Evolutionary conservation across 2,888 invertebrate species (phyloP).

Genomic region (Acheta domesticus): DNA sequence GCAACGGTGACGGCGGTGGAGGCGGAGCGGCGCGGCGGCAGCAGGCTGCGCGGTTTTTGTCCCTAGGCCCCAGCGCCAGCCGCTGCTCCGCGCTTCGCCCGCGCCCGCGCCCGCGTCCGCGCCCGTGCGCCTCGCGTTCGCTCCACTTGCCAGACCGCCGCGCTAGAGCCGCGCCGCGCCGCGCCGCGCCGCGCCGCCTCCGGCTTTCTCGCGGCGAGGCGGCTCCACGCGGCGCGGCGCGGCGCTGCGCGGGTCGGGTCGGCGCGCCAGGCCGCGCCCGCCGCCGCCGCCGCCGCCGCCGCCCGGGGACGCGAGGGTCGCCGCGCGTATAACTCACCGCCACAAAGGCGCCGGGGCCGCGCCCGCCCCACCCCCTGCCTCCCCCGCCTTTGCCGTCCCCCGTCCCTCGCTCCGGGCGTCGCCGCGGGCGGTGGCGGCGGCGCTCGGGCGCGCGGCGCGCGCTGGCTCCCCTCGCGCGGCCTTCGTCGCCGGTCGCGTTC

Average conservation of each 20-base stretch:
- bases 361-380: neutral
- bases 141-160: neutral
- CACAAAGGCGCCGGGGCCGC: slow-evolving; percentile 7
- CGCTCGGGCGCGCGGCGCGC: too few species aligned
- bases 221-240: neutral
- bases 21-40: neutral
- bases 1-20: neutral
- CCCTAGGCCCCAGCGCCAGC: neutral
- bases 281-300: neutral
- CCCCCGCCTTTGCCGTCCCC: neutral
- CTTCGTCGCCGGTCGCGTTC: neutral
- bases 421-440: neutral
- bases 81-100: neutral
- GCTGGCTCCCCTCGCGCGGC: neutral
- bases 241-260: neutral
- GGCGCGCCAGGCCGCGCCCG: neutral
- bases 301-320: slow-evolving; percentile 18
- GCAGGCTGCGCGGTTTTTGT: neutral
- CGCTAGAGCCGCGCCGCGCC: neutral
- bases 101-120: neutral
- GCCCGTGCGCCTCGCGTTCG: neutral
- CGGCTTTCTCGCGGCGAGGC: neutral
- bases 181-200: neutral
- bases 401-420: neutral
- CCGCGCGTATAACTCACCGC: slow-evolving; percentile 18